A percentile compares a stretch with the other conserved stretches of the same genome.
Evolutionary conservation across 2,113 vertebrate genomes (phyloP).

Genomic region (Dromas ardeola): DNA sequence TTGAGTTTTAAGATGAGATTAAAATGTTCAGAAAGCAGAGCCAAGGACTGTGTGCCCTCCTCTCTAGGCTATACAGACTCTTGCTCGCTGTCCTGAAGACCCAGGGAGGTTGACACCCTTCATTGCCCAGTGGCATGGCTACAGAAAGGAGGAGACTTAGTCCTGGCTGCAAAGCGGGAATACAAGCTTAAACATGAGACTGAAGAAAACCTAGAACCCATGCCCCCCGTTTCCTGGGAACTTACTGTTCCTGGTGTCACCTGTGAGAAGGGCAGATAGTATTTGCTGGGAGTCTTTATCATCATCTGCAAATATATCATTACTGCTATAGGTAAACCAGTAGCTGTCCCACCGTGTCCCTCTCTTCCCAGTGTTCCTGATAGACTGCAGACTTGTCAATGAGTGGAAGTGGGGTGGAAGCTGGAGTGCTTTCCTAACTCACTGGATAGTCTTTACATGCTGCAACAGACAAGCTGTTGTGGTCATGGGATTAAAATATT

Average conservation of each 20-base stretch:
- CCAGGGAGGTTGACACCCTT: neutral
- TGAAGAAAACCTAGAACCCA: neutral
- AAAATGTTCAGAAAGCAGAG: neutral
- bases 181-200: neutral
- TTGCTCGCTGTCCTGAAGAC: neutral
- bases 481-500: conserved; percentile 68
- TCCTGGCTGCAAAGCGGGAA: neutral
- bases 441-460: neutral
- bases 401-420: neutral
- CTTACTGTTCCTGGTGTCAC: neutral
- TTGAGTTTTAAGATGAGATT: neutral
- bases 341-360: neutral
- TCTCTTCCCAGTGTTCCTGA: neutral
- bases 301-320: neutral
- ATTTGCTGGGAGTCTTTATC: neutral
- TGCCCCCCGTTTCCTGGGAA: neutral
- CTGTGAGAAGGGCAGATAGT: neutral
- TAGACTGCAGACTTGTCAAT: neutral
- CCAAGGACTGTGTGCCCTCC: neutral
- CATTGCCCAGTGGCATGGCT: neutral
- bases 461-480: conserved; percentile 56
- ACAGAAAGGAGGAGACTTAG: neutral
- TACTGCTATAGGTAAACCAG: neutral
- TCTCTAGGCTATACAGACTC: neutral
- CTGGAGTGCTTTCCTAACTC: conserved; percentile 20